These are phyloP conservation scores for Andrena dorsata DNA, from an alignment of 2,888 invertebrate genomes.

Conservation along the genomic window DNA sequence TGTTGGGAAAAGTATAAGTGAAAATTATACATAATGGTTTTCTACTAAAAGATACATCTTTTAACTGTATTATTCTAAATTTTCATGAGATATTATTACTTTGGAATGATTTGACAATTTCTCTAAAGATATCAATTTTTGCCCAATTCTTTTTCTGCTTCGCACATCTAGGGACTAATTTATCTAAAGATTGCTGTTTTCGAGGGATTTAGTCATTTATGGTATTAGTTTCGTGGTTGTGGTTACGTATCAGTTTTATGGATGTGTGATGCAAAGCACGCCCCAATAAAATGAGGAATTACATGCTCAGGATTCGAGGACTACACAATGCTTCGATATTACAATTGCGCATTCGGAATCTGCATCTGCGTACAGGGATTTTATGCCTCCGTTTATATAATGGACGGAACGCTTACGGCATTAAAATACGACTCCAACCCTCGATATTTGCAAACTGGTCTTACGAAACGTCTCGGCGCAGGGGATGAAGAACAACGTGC, in stretches of 20 bases:
- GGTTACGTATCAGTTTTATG: neutral
- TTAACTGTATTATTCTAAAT: too few species aligned
- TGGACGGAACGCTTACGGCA: slow-evolving; percentile 16
- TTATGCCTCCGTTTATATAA: slow-evolving; percentile 19
- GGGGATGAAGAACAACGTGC: slow-evolving; percentile 46
- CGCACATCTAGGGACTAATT: too few species aligned
- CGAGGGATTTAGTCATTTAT: too few species aligned
- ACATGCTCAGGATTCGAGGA: neutral
- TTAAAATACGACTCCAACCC: slow-evolving; percentile 42
- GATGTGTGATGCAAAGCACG: neutral
- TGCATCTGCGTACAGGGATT: slow-evolving; percentile 9
- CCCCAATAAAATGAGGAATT: neutral
- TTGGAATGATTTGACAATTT: too few species aligned
- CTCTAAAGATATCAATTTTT: too few species aligned
- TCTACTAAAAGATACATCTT: too few species aligned
- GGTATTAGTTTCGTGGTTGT: neutral
- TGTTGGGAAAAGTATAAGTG: too few species aligned
- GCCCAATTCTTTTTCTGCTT: too few species aligned
- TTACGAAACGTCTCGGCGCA: slow-evolving; percentile 11
- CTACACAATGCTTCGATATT: slow-evolving; percentile 4
- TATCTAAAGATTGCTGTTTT: too few species aligned
- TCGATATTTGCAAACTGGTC: slow-evolving; percentile 54
- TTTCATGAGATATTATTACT: too few species aligned
- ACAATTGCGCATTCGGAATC: slow-evolving; percentile 1
- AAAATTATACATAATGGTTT: too few species aligned